phyloP scores from a whole-genome alignment of 2,888 invertebrate genomes.

The Xanthia togata region DNA sequence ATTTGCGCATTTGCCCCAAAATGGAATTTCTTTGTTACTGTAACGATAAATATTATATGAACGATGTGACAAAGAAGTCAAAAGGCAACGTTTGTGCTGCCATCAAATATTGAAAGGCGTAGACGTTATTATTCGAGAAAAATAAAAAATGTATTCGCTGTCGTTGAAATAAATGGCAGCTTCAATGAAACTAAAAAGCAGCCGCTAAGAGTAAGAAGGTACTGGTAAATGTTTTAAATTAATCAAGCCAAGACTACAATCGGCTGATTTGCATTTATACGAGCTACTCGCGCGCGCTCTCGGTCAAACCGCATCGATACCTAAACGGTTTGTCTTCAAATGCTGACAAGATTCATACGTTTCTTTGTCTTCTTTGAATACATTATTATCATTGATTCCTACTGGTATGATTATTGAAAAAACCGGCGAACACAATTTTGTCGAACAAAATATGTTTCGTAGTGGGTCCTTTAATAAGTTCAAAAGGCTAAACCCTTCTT shows the following conservation, averaged over 20 bases:
- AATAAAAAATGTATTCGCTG: conserved; percentile 47
- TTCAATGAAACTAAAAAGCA: conserved; percentile 69
- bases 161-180: conserved; percentile 50
- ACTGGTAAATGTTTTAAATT: conserved; percentile 83
- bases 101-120: conserved; percentile 77
- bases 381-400: neutral
- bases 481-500: neutral
- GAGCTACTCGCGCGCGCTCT: conserved; percentile 76
- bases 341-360: conserved; percentile 67
- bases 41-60: conserved; percentile 87
- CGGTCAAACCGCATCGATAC: conserved; percentile 78
- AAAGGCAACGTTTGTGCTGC: conserved; percentile 75
- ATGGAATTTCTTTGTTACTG: conserved; percentile 88
- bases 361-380: conserved; percentile 36
- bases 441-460: neutral
- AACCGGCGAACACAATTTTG: no score
- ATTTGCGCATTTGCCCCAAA: conserved; percentile 87
- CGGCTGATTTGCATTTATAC: conserved; percentile 85
- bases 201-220: conserved; percentile 69
- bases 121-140: conserved; percentile 49
- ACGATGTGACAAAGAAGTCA: conserved; percentile 85
- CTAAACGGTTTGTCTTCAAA: conserved; percentile 71
- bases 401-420: neutral
- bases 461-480: neutral
- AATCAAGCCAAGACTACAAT: conserved; percentile 83